These are phyloP conservation scores for Ostrea edulis DNA, from an alignment of 1,140 invertebrate genomes.

Conservation along the genomic window DNA sequence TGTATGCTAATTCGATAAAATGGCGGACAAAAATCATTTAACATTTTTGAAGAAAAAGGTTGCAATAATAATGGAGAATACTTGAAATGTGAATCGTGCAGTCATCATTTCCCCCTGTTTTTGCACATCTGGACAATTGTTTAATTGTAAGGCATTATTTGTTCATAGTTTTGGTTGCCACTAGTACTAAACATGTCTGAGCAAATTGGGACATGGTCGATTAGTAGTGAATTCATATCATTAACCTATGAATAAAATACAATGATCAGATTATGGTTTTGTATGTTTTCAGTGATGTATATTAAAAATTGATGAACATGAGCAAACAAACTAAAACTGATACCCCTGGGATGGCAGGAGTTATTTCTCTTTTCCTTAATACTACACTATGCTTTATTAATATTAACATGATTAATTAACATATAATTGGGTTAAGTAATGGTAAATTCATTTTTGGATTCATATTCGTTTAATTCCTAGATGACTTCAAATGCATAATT, in stretches of 20 bases:
- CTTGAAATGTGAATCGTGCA: neutral
- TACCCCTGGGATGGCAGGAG: neutral
- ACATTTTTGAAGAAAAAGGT: neutral
- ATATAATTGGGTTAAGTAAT: too few relatives aligned
- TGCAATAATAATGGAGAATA: neutral
- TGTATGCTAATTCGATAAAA: slow-evolving; percentile 32
- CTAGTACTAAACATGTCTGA: neutral
- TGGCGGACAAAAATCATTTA: slow-evolving; percentile 15
- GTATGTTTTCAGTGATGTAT: neutral
- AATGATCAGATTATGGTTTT: too few relatives aligned
- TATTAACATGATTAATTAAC: too few relatives aligned
- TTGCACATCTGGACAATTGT: neutral
- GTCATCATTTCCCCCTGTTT: neutral
- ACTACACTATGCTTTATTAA: neutral
- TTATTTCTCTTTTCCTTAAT: neutral
- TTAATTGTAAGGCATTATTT: neutral
- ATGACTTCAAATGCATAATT: too few relatives aligned
- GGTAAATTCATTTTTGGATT: too few relatives aligned
- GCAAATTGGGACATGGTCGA: neutral
- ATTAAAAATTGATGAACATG: neutral
- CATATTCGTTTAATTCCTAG: too few relatives aligned
- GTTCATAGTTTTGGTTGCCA: too few relatives aligned
- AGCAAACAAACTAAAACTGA: neutral
- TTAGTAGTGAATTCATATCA: too few relatives aligned
- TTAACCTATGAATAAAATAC: too few relatives aligned